phyloP scores from a whole-genome alignment of 2,113 vertebrate genomes.

The Tupaia chinensis region DNA sequence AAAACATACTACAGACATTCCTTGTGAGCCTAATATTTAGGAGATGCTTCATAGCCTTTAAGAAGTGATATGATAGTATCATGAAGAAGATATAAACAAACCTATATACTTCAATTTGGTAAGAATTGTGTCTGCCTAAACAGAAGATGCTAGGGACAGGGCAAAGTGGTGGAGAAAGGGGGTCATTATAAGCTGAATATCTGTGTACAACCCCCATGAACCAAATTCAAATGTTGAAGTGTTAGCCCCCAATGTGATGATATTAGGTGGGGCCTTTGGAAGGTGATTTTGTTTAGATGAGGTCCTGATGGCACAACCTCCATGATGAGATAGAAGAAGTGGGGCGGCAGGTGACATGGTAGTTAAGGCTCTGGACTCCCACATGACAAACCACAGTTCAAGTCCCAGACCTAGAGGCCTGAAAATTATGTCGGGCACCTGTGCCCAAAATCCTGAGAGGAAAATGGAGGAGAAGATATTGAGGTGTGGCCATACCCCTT shows the following conservation, averaged over 20 bases:
- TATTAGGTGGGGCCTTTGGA: not conserved
- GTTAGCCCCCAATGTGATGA: not conserved
- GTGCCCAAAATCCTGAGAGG: too few relatives aligned
- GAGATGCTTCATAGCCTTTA: not conserved
- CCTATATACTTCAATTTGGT: not conserved
- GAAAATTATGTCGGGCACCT: too few relatives aligned
- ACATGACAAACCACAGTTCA: too few relatives aligned
- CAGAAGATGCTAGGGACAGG: not conserved
- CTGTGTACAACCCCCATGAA: not conserved
- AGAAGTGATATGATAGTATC: not conserved
- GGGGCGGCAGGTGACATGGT: too few relatives aligned
- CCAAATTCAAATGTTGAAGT: not conserved
- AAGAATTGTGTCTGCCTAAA: conserved; percentile 18
- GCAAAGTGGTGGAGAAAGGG: not conserved
- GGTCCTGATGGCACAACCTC: not conserved
- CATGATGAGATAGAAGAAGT: not conserved
- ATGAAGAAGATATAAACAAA: conserved; percentile 39
- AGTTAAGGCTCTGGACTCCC: too few relatives aligned
- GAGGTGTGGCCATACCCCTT: too few relatives aligned
- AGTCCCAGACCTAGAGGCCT: too few relatives aligned
- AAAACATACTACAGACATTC: not conserved
- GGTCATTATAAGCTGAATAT: not conserved
- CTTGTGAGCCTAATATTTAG: not conserved
- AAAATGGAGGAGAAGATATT: too few relatives aligned
- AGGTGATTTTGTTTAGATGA: not conserved